Percentiles rank a stretch among this genome's conserved stretches.
Conservation (phyloP, 2,113 vertebrate genomes). For the Vidua macroura region DNA sequence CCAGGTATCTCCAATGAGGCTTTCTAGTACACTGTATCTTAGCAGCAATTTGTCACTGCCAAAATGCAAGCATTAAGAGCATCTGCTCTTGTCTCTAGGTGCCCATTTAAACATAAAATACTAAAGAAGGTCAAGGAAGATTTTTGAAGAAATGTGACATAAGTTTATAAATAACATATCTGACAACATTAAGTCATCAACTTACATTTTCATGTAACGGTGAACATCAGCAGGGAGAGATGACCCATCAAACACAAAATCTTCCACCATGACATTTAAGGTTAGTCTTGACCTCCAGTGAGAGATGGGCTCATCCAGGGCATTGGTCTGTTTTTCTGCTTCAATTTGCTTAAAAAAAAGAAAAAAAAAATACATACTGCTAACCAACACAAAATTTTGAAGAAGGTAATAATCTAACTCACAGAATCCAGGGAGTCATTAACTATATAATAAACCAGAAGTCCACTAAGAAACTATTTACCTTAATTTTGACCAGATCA, state of each 20-base stretch:
- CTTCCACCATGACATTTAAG: conserved; percentile 89
- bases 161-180: background rate
- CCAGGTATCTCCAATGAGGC: background rate
- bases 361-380: background rate
- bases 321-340: conserved; percentile 64
- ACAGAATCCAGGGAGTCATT: background rate
- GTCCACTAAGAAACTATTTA: background rate
- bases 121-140: background rate
- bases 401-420: background rate
- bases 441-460: background rate
- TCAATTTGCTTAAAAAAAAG: conserved; percentile 72
- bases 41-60: background rate
- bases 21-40: background rate
- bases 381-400: background rate
- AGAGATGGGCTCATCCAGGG: conserved; percentile 83
- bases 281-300: conserved; percentile 96
- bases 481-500: background rate
- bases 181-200: background rate
- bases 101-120: background rate
- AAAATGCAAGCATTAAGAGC: background rate
- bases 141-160: background rate
- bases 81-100: background rate
- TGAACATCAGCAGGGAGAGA: conserved; percentile 91
- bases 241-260: conserved; percentile 91
- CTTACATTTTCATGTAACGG: conserved; percentile 92